These are phyloP conservation scores for Phataginus tricuspis DNA, from an alignment of 2,797 vertebrate species.

Conservation along the genomic window DNA sequence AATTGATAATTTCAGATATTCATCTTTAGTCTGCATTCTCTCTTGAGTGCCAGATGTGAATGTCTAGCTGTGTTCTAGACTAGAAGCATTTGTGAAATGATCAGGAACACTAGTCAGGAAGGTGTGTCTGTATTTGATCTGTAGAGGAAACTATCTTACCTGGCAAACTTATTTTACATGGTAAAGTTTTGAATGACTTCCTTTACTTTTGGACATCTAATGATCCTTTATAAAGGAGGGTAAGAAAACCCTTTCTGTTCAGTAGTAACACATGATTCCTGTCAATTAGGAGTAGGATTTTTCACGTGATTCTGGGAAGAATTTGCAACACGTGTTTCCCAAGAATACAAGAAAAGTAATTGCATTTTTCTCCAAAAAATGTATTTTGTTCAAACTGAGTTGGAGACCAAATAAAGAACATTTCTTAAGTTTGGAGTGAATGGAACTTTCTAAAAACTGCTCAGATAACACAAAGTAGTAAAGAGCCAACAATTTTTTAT, in stretches of 20 bases:
- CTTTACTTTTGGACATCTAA: background rate
- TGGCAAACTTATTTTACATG: constrained; percentile 14
- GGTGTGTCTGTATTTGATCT: background rate
- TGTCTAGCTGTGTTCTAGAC: background rate
- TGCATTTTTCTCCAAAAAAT: constrained; percentile 3
- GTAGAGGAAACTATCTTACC: background rate
- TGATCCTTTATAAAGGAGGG: background rate
- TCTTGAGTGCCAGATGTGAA: background rate
- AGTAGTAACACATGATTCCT: background rate
- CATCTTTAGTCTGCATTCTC: background rate
- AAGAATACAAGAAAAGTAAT: constrained; percentile 58
- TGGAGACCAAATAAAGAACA: constrained; percentile 62
- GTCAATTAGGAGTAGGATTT: constrained; percentile 6
- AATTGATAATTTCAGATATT: background rate
- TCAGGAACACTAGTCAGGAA: background rate
- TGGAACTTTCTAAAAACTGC: constrained; percentile 67
- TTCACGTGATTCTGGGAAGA: constrained; percentile 40
- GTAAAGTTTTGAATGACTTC: constrained; percentile 3
- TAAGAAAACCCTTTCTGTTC: background rate
- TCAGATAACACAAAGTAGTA: constrained; percentile 20
- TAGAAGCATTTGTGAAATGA: background rate
- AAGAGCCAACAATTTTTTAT: constrained; percentile 34
- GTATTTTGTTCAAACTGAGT: constrained; percentile 56
- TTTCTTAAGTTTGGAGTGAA: constrained; percentile 68
- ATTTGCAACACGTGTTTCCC: constrained; percentile 51